A percentile compares a stretch with the other conserved stretches of the same genome.
phyloP scores from a whole-genome alignment of 1,140 invertebrate species.

The Lordiphosa collinella region DNA sequence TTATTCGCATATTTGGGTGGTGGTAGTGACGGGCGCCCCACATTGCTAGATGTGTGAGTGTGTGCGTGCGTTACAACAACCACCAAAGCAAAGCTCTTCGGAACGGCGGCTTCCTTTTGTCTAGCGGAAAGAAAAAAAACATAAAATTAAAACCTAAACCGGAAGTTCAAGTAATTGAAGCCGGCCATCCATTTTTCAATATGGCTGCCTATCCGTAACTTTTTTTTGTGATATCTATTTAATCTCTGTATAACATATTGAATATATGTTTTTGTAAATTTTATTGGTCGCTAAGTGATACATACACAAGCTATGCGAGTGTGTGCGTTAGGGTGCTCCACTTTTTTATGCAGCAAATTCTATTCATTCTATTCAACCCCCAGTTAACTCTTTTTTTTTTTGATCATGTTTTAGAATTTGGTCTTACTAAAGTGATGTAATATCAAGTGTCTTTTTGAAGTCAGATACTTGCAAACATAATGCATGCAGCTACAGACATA shows the following conservation, averaged over 20 bases:
- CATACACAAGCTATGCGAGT: constrained; percentile 39
- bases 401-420: background rate
- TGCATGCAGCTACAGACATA: constrained; percentile 1
- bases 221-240: constrained; percentile 22
- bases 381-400: constrained; percentile 1
- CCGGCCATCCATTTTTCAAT: constrained; percentile 52
- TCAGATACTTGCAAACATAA: constrained; percentile 3
- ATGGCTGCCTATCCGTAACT: constrained; percentile 50
- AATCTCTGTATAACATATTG: constrained; percentile 18
- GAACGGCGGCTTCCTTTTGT: constrained; percentile 57
- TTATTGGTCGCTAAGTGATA: constrained; percentile 65
- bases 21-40: constrained; percentile 57
- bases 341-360: constrained; percentile 68
- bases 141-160: constrained; percentile 44
- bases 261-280: constrained; percentile 35
- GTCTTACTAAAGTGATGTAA: background rate
- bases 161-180: constrained; percentile 43
- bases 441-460: background rate
- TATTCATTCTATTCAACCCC: constrained; percentile 7
- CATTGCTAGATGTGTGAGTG: constrained; percentile 30
- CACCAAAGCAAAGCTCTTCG: constrained; percentile 59
- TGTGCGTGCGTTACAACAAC: constrained; percentile 57
- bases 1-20: constrained; percentile 26
- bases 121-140: constrained; percentile 38
- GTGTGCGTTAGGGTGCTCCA: constrained; percentile 41